phyloP scores from a whole-genome alignment of 2,113 vertebrate genomes.

The Dromas ardeola region DNA sequence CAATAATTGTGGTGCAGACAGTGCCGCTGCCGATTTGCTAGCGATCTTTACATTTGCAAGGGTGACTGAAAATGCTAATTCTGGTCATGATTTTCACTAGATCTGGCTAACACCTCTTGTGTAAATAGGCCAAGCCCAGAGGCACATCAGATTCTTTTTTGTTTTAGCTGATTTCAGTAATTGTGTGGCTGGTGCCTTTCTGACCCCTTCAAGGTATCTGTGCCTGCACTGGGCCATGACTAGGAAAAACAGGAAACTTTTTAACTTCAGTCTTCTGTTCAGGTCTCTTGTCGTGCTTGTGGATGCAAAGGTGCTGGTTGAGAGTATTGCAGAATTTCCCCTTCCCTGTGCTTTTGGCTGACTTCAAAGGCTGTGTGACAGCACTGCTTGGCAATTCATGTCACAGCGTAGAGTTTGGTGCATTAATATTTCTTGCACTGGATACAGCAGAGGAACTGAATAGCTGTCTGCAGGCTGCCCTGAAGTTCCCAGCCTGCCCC shows the following conservation, averaged over 20 bases:
- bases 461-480: background rate
- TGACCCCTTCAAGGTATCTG: slow-evolving; percentile 2
- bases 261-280: background rate
- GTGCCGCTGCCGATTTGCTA: background rate
- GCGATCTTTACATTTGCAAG: background rate
- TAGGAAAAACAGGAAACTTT: slow-evolving; percentile 45
- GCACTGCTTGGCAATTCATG: background rate
- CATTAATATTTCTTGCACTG: background rate
- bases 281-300: background rate
- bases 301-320: slow-evolving; percentile 1
- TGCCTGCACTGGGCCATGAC: background rate
- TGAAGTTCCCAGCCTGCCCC: background rate
- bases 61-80: background rate
- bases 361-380: background rate
- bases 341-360: background rate
- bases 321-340: background rate
- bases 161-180: background rate
- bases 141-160: background rate
- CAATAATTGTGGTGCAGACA: background rate
- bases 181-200: slow-evolving; percentile 5
- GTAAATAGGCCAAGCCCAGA: background rate
- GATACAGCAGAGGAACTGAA: background rate
- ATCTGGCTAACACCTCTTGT: background rate
- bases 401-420: background rate
- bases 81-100: background rate